phyloP scores from a whole-genome alignment of 2,113 vertebrate genomes.

The Rallus limicola region DNA sequence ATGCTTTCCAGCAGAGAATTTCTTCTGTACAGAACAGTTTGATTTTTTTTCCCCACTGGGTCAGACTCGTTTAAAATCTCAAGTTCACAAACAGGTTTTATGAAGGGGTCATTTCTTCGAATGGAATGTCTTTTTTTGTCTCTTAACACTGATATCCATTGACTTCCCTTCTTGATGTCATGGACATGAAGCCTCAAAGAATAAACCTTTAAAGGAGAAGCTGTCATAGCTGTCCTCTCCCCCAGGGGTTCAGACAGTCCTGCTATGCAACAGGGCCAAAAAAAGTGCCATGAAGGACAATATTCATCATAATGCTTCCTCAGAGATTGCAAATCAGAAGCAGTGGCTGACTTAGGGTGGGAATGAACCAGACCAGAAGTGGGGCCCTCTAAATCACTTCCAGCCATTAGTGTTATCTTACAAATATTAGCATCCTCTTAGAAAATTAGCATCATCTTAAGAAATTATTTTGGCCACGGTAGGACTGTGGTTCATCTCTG shows the following conservation, averaged over 20 bases:
- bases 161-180: conserved; percentile 49
- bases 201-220: conserved; percentile 8
- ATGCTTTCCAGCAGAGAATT: conserved; percentile 61
- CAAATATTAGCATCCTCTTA: not conserved
- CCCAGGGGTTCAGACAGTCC: not conserved
- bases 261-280: not conserved
- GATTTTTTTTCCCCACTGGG: conserved; percentile 58
- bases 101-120: conserved; percentile 49
- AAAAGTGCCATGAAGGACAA: conserved; percentile 7
- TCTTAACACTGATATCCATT: conserved; percentile 6
- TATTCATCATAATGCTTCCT: not conserved
- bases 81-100: conserved; percentile 53
- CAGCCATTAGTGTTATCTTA: not conserved
- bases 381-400: not conserved
- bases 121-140: conserved; percentile 33
- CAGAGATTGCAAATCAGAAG: not conserved
- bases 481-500: not conserved
- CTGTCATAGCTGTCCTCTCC: conserved; percentile 25
- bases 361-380: not conserved
- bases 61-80: conserved; percentile 51
- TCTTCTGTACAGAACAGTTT: conserved; percentile 52
- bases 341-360: not conserved
- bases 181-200: conserved; percentile 36
- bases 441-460: not conserved
- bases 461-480: not conserved